Percentiles rank a stretch among this genome's conserved stretches.
Evolutionary conservation across 1,140 invertebrate genomes (phyloP).

Genomic region (Trichonephila clavata): DNA sequence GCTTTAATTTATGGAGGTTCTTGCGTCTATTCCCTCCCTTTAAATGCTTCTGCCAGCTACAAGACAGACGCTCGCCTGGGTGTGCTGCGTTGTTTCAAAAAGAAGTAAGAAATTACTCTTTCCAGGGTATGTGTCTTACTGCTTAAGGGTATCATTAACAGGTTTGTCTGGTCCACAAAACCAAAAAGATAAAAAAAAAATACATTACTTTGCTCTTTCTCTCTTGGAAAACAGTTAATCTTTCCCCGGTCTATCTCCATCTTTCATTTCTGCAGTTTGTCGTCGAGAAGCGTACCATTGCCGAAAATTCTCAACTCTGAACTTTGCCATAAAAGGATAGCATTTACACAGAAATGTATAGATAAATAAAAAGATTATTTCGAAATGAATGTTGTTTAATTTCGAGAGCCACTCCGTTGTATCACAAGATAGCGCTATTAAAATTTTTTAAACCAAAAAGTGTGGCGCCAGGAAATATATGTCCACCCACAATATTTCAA

Average conservation of each 20-base stretch:
- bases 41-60: constrained; percentile 10
- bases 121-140: constrained; percentile 9
- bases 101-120: constrained; percentile 56
- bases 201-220: neutral
- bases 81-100: constrained; percentile 54
- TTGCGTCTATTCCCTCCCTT: neutral
- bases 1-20: constrained; percentile 65
- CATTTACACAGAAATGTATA: neutral
- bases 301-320: neutral
- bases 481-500: constrained; percentile 58
- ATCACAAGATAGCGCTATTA: constrained; percentile 21
- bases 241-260: neutral
- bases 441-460: constrained; percentile 7
- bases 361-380: neutral
- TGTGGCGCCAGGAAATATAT: neutral
- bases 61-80: constrained; percentile 44
- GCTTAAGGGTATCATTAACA: constrained; percentile 70
- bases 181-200: constrained; percentile 22
- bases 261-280: neutral
- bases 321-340: constrained; percentile 12
- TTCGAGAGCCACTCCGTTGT: neutral
- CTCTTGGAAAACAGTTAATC: constrained; percentile 14
- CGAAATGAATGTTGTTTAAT: neutral
- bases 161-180: constrained; percentile 36
- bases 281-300: neutral